Conservation (phyloP, 1,140 invertebrate species). For the Scylla paramamosain region DNA sequence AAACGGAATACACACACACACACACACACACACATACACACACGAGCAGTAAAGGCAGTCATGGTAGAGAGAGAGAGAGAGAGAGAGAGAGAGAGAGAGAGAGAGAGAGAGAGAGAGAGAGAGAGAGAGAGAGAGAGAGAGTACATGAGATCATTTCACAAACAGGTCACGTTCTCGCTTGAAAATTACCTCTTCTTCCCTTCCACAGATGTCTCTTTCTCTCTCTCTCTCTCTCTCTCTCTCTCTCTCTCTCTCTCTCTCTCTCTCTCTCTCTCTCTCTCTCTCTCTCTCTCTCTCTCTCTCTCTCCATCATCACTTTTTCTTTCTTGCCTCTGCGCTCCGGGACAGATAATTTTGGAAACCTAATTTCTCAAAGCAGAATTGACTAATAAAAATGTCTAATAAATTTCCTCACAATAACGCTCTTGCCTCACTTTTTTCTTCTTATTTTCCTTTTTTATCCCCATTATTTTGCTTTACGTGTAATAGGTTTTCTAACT, state of each 20-base stretch:
- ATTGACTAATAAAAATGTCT: neutral
- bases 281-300: neutral
- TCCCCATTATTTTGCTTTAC: neutral
- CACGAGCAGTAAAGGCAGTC: too few relatives aligned
- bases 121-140: neutral
- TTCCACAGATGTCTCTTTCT: neutral
- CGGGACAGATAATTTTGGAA: neutral
- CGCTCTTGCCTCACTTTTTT: too few relatives aligned
- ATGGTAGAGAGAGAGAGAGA: neutral
- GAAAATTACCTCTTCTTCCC: neutral
- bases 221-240: neutral
- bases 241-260: slow-evolving; percentile 10
- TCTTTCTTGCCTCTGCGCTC: neutral
- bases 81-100: too few relatives aligned
- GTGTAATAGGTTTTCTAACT: neutral
- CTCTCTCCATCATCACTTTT: neutral
- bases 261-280: slow-evolving; percentile 10
- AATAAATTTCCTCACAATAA: neutral
- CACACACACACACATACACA: too few relatives aligned
- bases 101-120: too few relatives aligned
- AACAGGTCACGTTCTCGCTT: neutral
- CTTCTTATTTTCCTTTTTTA: neutral
- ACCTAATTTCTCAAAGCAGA: neutral
- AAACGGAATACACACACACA: too few relatives aligned
- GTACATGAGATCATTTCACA: neutral